A percentile compares a stretch with the other conserved stretches of the same genome.
Conservation (phyloP, 2,888 invertebrate genomes). For the Phoronis australis region DNA sequence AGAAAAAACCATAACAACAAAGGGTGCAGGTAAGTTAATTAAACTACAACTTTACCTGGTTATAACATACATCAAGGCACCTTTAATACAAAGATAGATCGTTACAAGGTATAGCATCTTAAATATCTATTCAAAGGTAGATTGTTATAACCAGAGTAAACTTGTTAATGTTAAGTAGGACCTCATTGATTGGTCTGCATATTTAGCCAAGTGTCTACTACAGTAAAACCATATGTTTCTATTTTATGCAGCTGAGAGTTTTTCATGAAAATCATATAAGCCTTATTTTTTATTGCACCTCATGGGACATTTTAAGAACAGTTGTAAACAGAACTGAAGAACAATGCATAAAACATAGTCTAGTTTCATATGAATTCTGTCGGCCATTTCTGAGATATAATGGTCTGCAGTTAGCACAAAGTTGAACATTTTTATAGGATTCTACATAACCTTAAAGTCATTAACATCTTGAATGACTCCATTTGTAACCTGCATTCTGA, state of each 20-base stretch:
- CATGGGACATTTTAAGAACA: too few species aligned
- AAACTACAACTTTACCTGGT: neutral
- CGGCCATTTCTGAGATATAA: too few species aligned
- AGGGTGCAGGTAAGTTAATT: conserved; percentile 38
- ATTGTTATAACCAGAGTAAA: neutral
- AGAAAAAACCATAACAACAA: conserved; percentile 77
- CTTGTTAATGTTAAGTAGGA: neutral
- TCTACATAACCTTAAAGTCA: too few species aligned
- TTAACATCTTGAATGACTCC: too few species aligned
- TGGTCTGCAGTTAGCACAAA: too few species aligned
- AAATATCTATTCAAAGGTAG: neutral
- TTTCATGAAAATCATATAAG: neutral
- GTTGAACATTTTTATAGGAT: too few species aligned
- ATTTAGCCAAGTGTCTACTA: neutral
- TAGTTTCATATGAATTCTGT: too few species aligned
- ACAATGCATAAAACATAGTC: too few species aligned
- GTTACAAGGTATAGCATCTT: neutral
- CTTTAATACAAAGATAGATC: neutral
- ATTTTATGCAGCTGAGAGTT: neutral
- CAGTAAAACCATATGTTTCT: neutral
- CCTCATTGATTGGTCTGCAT: too few species aligned
- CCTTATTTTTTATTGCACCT: conserved; percentile 2
- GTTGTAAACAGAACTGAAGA: too few species aligned
- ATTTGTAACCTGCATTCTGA: too few species aligned
- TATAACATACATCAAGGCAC: neutral